phyloP scores from a whole-genome alignment of 2,113 vertebrate genomes.

The Dicerorhinus sumatrensis region DNA sequence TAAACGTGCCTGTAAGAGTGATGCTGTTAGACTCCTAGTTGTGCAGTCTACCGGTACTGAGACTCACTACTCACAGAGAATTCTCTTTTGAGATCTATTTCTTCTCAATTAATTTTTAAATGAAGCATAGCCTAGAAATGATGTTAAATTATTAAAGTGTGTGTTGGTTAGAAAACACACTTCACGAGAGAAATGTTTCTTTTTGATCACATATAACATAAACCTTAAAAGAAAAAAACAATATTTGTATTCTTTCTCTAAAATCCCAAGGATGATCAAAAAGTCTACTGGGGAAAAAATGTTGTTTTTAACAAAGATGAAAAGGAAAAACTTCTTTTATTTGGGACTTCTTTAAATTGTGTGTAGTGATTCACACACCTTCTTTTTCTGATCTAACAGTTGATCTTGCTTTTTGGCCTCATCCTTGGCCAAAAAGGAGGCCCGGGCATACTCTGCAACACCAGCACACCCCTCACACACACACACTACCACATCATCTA shows the following conservation, averaged over 20 bases:
- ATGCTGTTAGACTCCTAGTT: neutral
- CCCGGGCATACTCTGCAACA: neutral
- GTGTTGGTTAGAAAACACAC: neutral
- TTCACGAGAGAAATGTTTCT: constrained; percentile 55
- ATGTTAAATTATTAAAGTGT: constrained; percentile 61
- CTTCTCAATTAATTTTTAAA: constrained; percentile 81
- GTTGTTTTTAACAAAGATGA: neutral
- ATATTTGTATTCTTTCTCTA: neutral
- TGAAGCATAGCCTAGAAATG: constrained; percentile 34
- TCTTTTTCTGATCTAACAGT: neutral
- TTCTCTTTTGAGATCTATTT: constrained; percentile 66
- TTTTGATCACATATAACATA: neutral
- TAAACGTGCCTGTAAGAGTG: constrained; percentile 46
- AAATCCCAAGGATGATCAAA: neutral
- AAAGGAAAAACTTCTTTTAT: neutral
- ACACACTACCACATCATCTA: fast-evolving
- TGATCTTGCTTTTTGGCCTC: neutral
- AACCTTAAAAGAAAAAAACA: neutral
- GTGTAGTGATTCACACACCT: fast-evolving
- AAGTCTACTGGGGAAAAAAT: neutral
- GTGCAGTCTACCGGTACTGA: constrained; percentile 58
- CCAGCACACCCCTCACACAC: too few species aligned
- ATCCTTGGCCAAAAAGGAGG: too few species aligned
- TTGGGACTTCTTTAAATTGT: neutral
- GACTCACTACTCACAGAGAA: constrained; percentile 68